A percentile compares a stretch with the other conserved stretches of the same genome.
Evolutionary conservation across 2,113 vertebrate genomes (phyloP).

Genomic region (Sinocyclocheilus grahami): DNA sequence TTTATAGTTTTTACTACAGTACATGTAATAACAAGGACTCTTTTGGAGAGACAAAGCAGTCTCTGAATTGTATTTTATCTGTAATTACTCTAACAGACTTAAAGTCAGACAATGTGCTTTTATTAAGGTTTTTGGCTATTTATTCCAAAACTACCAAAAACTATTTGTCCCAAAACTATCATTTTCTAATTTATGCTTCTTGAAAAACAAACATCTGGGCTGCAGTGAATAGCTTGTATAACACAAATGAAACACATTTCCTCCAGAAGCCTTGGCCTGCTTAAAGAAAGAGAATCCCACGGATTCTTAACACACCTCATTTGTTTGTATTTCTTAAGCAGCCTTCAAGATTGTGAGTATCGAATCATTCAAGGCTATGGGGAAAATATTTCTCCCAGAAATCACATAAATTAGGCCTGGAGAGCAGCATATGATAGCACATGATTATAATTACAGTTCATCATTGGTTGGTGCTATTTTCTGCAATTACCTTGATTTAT

Average conservation of each 20-base stretch:
- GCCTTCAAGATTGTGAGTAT: slow-evolving; percentile 36
- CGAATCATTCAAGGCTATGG: slow-evolving; percentile 46
- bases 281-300: background rate
- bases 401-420: background rate
- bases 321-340: background rate
- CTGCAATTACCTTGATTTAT: background rate
- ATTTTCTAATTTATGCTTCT: background rate
- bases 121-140: no score
- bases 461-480: background rate
- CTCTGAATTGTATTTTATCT: no score
- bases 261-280: background rate
- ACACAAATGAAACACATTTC: background rate
- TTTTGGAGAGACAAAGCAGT: background rate
- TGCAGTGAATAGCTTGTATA: background rate
- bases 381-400: slow-evolving; percentile 26
- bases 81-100: no score
- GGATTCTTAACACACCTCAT: background rate
- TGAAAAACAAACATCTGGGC: no score
- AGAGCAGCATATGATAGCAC: background rate
- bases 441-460: slow-evolving; percentile 29
- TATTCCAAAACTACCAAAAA: no score
- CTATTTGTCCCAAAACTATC: background rate
- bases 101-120: no score
- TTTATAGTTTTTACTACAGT: no score
- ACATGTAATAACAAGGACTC: no score